phyloP scores from a whole-genome alignment of 2,888 invertebrate genomes.

The Hypolimnas misippus region DNA sequence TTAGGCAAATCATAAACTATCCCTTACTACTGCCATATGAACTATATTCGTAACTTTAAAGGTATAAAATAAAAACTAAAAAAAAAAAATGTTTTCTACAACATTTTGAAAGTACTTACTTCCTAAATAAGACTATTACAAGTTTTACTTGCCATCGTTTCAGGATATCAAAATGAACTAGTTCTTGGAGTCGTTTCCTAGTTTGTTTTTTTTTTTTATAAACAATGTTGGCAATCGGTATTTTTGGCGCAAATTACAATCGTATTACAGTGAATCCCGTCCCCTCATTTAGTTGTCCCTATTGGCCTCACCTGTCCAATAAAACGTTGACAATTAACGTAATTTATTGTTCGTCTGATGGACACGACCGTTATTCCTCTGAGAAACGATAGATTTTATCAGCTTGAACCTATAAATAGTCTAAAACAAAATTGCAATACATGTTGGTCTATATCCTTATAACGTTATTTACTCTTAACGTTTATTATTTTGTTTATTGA shows the following conservation, averaged over 20 bases:
- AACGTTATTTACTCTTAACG: conserved; percentile 17
- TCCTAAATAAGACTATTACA: too few species aligned
- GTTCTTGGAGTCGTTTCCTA: too few species aligned
- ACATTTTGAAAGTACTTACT: too few species aligned
- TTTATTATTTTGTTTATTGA: too few species aligned
- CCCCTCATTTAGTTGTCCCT: conserved; percentile 46
- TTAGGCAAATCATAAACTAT: too few species aligned
- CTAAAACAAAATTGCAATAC: background rate
- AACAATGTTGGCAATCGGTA: background rate
- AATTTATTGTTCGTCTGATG: conserved; percentile 61
- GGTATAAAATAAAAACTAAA: too few species aligned
- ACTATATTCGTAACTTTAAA: too few species aligned
- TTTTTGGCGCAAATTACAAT: conserved; percentile 16
- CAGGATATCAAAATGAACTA: too few species aligned
- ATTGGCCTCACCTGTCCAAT: conserved; percentile 61
- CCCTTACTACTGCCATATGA: too few species aligned
- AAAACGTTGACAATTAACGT: conserved; percentile 63
- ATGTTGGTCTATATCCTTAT: background rate
- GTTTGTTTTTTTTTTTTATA: background rate
- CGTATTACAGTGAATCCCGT: conserved; percentile 28
- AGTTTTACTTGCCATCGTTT: too few species aligned
- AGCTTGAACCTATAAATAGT: conserved; percentile 8
- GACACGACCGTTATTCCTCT: conserved; percentile 49
- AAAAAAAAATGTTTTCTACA: too few species aligned
- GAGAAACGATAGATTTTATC: conserved; percentile 33